A percentile compares a stretch with the other conserved stretches of the same genome.
phyloP scores from a whole-genome alignment of 2,888 invertebrate species.

The Drosophila niveifrons region DNA sequence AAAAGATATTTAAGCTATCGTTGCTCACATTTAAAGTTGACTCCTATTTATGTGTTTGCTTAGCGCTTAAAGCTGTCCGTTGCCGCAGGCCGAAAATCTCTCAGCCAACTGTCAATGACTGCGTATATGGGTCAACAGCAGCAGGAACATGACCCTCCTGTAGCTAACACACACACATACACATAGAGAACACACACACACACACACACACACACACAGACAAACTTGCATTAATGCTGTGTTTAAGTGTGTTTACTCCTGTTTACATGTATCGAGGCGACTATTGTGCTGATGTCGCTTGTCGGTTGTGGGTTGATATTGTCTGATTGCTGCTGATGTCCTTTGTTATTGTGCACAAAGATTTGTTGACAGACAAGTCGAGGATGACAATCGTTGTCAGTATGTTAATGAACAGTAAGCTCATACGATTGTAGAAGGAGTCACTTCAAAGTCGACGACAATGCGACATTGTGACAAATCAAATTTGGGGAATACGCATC shows the following conservation, averaged over 20 bases:
- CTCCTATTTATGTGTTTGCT: constrained; percentile 3
- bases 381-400: constrained; percentile 17
- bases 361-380: constrained; percentile 51
- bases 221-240: constrained; percentile 20
- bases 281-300: constrained; percentile 29
- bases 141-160: constrained; percentile 7
- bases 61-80: constrained; percentile 21
- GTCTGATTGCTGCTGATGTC: constrained; percentile 28
- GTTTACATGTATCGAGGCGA: constrained; percentile 33
- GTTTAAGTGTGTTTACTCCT: constrained; percentile 37
- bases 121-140: constrained; percentile 49
- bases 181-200: constrained; percentile 3
- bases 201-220: neutral
- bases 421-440: constrained; percentile 9
- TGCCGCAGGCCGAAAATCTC: constrained; percentile 11
- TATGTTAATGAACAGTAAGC: constrained; percentile 66
- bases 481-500: constrained; percentile 52
- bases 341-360: constrained; percentile 52
- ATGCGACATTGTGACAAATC: constrained; percentile 66
- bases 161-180: neutral
- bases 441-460: constrained; percentile 61
- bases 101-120: constrained; percentile 37
- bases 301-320: constrained; percentile 20
- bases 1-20: neutral
- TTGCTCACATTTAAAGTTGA: neutral